Conservation (phyloP, 2,888 invertebrate genomes). For the Seira musarum region DNA sequence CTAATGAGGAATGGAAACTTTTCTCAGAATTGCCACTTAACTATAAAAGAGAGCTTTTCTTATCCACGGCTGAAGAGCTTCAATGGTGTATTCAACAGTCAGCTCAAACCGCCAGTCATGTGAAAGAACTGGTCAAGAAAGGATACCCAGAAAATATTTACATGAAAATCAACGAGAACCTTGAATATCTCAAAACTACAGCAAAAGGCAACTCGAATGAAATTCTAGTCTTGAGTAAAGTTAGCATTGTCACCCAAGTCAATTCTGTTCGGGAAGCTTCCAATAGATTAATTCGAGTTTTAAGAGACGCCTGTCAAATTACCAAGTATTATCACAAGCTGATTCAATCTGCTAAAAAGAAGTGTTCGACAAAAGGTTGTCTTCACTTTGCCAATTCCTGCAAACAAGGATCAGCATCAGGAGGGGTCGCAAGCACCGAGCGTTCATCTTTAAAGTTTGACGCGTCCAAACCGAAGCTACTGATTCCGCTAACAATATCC, state of each 20-base stretch:
- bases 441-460: background rate
- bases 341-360: background rate
- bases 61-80: conserved; percentile 56
- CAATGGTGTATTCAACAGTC: conserved; percentile 40
- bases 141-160: conserved; percentile 56
- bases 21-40: conserved; percentile 52
- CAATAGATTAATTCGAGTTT: conserved; percentile 13
- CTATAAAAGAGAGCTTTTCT: conserved; percentile 51
- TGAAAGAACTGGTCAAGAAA: conserved; percentile 49
- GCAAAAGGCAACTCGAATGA: conserved; percentile 41
- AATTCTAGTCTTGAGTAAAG: conserved; percentile 43
- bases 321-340: conserved; percentile 35
- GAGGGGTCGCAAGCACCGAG: background rate
- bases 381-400: too few species aligned
- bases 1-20: conserved; percentile 49
- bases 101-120: conserved; percentile 18
- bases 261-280: conserved; percentile 30
- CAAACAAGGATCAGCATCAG: too few species aligned
- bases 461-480: background rate
- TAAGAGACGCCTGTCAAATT: conserved; percentile 23
- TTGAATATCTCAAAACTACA: conserved; percentile 45
- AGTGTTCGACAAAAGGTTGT: background rate
- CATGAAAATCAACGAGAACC: conserved; percentile 28
- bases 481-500: background rate
- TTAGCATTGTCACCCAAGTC: conserved; percentile 47